A percentile compares a stretch with the other conserved stretches of the same genome.
Evolutionary conservation across 1,140 invertebrate genomes (phyloP).

Genomic region (Neelides sp.): DNA sequence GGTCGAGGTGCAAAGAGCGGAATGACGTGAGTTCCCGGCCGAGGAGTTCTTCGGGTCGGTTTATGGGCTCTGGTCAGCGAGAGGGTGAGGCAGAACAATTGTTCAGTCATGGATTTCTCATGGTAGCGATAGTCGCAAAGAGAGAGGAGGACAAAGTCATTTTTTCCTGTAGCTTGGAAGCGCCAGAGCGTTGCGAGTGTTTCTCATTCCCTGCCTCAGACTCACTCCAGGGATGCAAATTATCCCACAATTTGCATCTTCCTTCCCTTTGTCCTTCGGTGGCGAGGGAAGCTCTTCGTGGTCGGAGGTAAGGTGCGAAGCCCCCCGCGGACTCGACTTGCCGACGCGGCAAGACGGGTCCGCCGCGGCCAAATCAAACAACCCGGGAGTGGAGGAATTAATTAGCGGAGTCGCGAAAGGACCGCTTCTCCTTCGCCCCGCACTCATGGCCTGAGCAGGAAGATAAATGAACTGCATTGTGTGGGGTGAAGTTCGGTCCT

Average conservation of each 20-base stretch:
- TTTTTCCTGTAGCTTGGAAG: conserved; percentile 9
- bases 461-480: conserved; percentile 29
- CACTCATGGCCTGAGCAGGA: no score
- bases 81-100: conserved; percentile 8
- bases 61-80: conserved; percentile 9
- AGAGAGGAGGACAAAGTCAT: conserved; percentile 12
- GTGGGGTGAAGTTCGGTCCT: conserved; percentile 25
- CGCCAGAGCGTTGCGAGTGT: conserved; percentile 6
- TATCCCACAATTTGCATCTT: not conserved
- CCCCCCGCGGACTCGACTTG: conserved; percentile 4
- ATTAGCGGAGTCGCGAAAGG: conserved; percentile 1
- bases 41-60: no score
- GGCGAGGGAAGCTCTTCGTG: not conserved
- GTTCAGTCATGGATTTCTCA: conserved; percentile 14
- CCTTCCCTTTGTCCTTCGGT: not conserved
- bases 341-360: conserved; percentile 9
- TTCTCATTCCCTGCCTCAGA: conserved; percentile 3
- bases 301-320: conserved; percentile 5
- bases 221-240: conserved; percentile 4
- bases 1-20: no score
- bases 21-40: no score
- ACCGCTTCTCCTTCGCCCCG: no score
- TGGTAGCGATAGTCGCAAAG: conserved; percentile 13
- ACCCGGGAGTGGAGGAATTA: no score
- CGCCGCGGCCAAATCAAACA: no score